Evolutionary conservation across 1,140 invertebrate species (phyloP).

Genomic region (Neotoxoptera formosana): DNA sequence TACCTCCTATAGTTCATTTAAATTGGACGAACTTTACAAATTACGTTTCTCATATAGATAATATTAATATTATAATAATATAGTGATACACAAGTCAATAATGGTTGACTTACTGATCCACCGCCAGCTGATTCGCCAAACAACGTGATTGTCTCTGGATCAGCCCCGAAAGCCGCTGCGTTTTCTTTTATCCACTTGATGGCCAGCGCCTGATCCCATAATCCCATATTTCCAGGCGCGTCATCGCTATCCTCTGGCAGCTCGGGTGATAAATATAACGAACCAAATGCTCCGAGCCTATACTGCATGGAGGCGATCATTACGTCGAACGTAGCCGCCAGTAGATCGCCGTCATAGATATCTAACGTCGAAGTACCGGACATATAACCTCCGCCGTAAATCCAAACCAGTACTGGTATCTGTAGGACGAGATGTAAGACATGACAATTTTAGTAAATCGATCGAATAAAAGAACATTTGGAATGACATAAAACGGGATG

Average conservation of each 20-base stretch:
- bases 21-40: no score
- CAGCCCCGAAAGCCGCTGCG: constrained; percentile 88
- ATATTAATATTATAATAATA: no score
- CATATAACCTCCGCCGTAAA: constrained; percentile 93
- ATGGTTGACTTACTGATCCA: constrained; percentile 75
- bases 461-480: not conserved
- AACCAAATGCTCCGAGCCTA: constrained; percentile 89
- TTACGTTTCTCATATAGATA: no score
- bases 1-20: no score
- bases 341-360: constrained; percentile 86
- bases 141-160: constrained; percentile 89
- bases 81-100: not conserved
- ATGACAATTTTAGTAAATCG: no score
- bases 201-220: constrained; percentile 91
- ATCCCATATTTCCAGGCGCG: constrained; percentile 78
- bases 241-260: constrained; percentile 63
- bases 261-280: constrained; percentile 74
- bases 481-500: not conserved
- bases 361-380: constrained; percentile 88
- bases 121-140: constrained; percentile 94
- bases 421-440: constrained; percentile 61
- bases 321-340: constrained; percentile 82
- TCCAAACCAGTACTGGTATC: constrained; percentile 88
- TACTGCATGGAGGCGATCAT: constrained; percentile 90
- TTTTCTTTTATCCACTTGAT: constrained; percentile 93